Base-by-base conservation (phyloP, 2,797 vertebrate genomes). In the Mormyrus proboscirostris region DNA sequence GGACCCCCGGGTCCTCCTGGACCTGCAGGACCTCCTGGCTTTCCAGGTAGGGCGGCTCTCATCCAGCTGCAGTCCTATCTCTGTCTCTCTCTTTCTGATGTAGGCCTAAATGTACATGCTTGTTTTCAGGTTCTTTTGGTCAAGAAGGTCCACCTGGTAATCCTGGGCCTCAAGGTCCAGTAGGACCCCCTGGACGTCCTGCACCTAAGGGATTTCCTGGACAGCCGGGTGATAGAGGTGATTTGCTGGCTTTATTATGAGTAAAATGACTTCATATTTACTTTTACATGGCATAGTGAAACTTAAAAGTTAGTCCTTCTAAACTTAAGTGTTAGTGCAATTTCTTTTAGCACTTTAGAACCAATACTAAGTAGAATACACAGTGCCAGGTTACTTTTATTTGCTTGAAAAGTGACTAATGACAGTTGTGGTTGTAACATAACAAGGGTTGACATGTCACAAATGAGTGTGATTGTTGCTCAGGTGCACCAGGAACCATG, bases 181-280 rank as follows among this genome's bases (percentile, higher is more conserved):
- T 93, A 0, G 99, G 98, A 59, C 93, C 94, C 76, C 94, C 93
- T 38, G 99, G 98, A 88, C 7, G 3, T 22, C 41, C 41, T 82
- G 76, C 41, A 47, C 98, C 99, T 90, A 16, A 69, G 3, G 99
- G 99, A 88, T 99, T 99, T 89, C 94, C 95, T 0, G 99, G 99
- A 89, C 97, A 96, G 95, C 6, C 85, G 47, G 99, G 99, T 88
- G 57, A 88, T 25, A 93, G 94, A 93, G 96, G 96, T 88, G 95
- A 95, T 94, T 47, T n/a, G 6, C 47, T 47, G 41, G 10, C 41
- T 79, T 44, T 41, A 44, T 79, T 47, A 82, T 44, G n/a, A 44
- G 41, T 82, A 82, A 82, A 44, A n/a, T 82, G 2, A 47, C 76
- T 82, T 47, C 5, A 47, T 19, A 82, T 82, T 82, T 44, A 79